Conservation (phyloP, 2,113 vertebrate species). For the Hypomesus transpacificus region DNA sequence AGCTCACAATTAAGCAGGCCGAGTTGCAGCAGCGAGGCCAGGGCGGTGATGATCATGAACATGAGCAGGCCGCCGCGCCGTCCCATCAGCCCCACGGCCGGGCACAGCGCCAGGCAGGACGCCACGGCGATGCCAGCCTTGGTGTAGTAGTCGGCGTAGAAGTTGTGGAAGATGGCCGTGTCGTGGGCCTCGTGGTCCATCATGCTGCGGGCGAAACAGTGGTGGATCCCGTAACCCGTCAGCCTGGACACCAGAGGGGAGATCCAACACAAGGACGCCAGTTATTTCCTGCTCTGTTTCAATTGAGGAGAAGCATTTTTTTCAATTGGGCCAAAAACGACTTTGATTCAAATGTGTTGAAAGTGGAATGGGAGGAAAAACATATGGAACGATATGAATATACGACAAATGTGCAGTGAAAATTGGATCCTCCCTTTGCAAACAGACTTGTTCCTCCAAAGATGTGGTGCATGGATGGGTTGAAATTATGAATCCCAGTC, state of each 20-base stretch:
- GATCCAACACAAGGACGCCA: no score
- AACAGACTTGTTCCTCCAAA: no score
- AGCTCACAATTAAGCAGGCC: constrained; percentile 92
- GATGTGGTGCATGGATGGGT: no score
- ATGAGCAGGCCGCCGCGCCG: constrained; percentile 88
- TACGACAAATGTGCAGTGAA: no score
- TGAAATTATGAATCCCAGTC: no score
- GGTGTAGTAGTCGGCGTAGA: constrained; percentile 92
- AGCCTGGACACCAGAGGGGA: constrained; percentile 66
- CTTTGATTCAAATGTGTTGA: no score
- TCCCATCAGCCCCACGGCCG: constrained; percentile 85
- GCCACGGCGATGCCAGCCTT: constrained; percentile 88
- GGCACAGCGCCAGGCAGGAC: constrained; percentile 88
- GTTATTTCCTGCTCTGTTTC: no score
- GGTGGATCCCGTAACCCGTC: constrained; percentile 93
- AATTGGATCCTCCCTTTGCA: no score
- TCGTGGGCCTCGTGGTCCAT: constrained; percentile 80
- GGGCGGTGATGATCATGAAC: constrained; percentile 95
- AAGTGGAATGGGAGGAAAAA: no score
- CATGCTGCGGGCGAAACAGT: constrained; percentile 97
- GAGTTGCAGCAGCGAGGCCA: constrained; percentile 91
- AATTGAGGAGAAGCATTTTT: no score
- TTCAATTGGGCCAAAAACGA: no score
- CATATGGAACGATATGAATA: no score
- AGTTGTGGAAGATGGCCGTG: constrained; percentile 82